These are phyloP conservation scores for Venturia canescens DNA, from an alignment of 1,140 invertebrate species.

Conservation along the genomic window DNA sequence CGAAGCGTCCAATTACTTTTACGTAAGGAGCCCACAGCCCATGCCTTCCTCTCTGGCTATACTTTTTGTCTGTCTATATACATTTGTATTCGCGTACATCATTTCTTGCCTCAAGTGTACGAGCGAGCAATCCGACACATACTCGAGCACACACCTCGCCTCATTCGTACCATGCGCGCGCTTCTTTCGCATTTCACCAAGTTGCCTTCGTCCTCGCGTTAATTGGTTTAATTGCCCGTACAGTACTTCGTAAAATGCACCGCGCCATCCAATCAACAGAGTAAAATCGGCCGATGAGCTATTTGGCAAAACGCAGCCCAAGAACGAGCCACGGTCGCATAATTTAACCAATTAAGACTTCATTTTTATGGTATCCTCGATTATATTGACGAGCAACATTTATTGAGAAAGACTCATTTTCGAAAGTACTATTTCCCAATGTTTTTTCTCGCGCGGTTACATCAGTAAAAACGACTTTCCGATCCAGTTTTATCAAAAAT, in stretches of 20 bases:
- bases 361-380: neutral
- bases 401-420: no score
- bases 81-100: neutral
- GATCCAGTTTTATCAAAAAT: no score
- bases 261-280: conserved; percentile 31
- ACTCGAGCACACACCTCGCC: neutral
- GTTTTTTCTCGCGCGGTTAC: no score
- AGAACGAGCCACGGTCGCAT: neutral
- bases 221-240: conserved; percentile 75
- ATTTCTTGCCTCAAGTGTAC: neutral
- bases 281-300: conserved; percentile 11
- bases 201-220: conserved; percentile 61
- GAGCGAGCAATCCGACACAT: conserved; percentile 61
- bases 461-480: no score
- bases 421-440: no score
- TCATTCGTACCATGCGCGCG: neutral
- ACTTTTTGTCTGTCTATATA: neutral
- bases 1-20: conserved; percentile 69
- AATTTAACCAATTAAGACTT: conserved; percentile 18
- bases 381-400: neutral
- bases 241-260: conserved; percentile 42
- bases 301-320: neutral
- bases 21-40: conserved; percentile 32
- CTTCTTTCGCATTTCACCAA: conserved; percentile 65
- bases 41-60: neutral